These are phyloP conservation scores for Malachius bipustulatus DNA, from an alignment of 2,888 invertebrate species.

Conservation along the genomic window DNA sequence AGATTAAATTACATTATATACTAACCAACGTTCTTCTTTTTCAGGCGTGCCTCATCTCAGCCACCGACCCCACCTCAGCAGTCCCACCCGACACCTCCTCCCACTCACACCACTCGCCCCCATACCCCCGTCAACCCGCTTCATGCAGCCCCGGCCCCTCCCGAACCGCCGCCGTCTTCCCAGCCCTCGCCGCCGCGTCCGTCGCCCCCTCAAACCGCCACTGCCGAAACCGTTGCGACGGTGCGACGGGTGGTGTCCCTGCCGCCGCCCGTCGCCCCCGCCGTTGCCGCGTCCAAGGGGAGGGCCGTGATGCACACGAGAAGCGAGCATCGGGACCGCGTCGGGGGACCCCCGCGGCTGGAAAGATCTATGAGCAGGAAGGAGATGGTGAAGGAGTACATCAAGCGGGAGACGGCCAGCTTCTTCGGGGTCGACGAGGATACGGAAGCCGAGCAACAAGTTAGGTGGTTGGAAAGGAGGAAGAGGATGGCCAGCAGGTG, in stretches of 20 bases:
- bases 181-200: conserved; percentile 11
- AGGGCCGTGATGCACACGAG: conserved; percentile 30
- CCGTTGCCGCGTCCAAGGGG: conserved; percentile 11
- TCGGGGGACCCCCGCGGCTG: conserved; percentile 31
- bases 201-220: conserved; percentile 10
- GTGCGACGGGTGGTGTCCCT: conserved; percentile 27
- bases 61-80: no score
- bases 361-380: conserved; percentile 35
- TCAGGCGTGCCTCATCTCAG: no score
- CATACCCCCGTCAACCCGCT: conserved; percentile 5
- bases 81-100: conserved; percentile 6
- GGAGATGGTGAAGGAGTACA: conserved; percentile 47
- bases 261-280: conserved; percentile 23
- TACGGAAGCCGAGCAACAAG: conserved; percentile 58
- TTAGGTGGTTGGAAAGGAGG: conserved; percentile 69
- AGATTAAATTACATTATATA: no score
- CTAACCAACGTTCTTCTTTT: no score
- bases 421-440: conserved; percentile 78
- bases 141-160: conserved; percentile 10
- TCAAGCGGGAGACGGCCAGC: conserved; percentile 68
- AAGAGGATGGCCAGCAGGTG: conserved; percentile 65
- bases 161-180: conserved; percentile 17
- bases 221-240: conserved; percentile 17
- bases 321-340: conserved; percentile 29
- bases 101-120: conserved; percentile 7